Conservation (phyloP, 2,888 invertebrate species). For the Amblyjoppa fuscipennis region DNA sequence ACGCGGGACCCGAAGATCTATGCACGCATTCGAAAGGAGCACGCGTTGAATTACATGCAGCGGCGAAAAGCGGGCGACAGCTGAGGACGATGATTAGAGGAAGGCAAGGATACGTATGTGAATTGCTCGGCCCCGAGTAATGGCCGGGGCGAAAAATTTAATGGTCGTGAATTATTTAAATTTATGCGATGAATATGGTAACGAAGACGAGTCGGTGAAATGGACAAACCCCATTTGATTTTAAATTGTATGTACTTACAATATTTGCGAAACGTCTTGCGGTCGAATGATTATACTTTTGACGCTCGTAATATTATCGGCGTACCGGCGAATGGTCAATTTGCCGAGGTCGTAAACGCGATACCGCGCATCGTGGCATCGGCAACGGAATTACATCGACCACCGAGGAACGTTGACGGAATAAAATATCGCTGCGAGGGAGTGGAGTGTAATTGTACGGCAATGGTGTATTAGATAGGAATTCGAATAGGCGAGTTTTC, state of each 20-base stretch:
- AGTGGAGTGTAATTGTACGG: conserved; percentile 37
- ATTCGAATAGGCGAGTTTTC: not conserved
- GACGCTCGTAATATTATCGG: not conserved
- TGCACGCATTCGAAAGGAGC: not conserved
- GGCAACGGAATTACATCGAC: conserved; percentile 49
- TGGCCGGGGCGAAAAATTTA: conserved; percentile 12
- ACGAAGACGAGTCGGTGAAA: conserved; percentile 24
- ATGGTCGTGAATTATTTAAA: conserved; percentile 46
- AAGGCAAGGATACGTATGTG: not conserved
- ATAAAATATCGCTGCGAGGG: conserved; percentile 30
- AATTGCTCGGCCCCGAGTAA: not conserved
- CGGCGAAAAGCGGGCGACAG: conserved; percentile 2
- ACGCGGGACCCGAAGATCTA: conserved; percentile 10
- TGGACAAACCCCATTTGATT: conserved; percentile 31
- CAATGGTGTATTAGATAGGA: not conserved
- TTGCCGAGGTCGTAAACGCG: not conserved
- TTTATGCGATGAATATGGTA: conserved; percentile 8
- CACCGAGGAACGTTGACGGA: conserved; percentile 21
- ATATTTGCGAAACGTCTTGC: not conserved
- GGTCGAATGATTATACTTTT: conserved; percentile 8
- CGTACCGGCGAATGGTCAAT: not conserved
- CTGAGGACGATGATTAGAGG: not conserved
- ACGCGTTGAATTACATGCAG: conserved; percentile 16
- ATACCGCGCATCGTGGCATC: conserved; percentile 38
- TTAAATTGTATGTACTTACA: conserved; percentile 17